phyloP scores from a whole-genome alignment of 2,113 vertebrate species.

The Picathartes gymnocephalus region DNA sequence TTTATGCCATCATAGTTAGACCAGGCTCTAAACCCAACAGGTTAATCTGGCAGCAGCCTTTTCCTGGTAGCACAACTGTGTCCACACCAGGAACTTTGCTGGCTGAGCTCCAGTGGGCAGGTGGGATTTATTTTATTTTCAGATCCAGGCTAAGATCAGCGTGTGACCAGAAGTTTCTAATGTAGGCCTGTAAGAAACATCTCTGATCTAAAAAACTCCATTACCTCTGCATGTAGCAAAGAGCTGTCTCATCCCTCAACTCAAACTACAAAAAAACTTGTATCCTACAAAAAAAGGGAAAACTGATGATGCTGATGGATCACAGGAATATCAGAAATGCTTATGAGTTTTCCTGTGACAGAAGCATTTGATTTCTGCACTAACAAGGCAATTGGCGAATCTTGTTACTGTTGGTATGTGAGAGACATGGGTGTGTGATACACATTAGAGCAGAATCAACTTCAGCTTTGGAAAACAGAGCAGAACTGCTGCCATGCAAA shows the following conservation, averaged over 20 bases:
- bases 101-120: background rate
- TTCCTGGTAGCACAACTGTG: background rate
- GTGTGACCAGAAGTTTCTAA: background rate
- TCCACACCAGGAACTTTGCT: background rate
- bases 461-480: background rate
- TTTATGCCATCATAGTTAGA: background rate
- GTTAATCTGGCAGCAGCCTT: background rate
- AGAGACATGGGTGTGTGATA: fast-evolving
- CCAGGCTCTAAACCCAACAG: background rate
- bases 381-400: background rate
- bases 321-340: background rate
- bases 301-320: background rate
- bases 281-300: background rate
- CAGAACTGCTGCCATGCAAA: background rate
- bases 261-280: background rate
- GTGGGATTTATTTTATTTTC: background rate
- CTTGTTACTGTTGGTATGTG: background rate
- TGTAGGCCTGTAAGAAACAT: background rate
- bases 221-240: background rate
- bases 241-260: background rate
- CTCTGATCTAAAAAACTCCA: background rate
- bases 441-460: background rate
- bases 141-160: background rate
- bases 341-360: background rate
- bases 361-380: background rate